A percentile compares a stretch with the other conserved stretches of the same genome.
phyloP scores from a whole-genome alignment of 2,797 vertebrate species.

The Agapornis canus region DNA sequence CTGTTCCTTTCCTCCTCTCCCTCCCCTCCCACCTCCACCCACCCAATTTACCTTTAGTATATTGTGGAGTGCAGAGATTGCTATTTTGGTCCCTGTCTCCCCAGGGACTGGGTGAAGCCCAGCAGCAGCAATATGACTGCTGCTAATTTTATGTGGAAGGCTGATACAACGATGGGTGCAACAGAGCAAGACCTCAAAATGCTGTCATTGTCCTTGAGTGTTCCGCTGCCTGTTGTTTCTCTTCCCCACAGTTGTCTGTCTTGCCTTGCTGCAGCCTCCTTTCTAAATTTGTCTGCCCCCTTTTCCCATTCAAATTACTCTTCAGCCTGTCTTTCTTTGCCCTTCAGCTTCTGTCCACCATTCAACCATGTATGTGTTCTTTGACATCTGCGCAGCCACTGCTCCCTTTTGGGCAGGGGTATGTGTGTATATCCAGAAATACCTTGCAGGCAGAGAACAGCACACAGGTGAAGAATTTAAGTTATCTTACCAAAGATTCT shows the following conservation, averaged over 20 bases:
- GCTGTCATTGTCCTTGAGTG: background rate
- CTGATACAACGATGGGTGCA: background rate
- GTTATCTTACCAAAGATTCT: background rate
- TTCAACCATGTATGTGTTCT: background rate
- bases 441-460: background rate
- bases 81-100: background rate
- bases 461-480: background rate
- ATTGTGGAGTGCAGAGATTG: background rate
- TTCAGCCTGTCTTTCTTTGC: background rate
- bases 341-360: background rate
- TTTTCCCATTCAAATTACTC: background rate
- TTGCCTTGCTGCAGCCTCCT: background rate
- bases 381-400: background rate
- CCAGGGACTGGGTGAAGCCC: background rate
- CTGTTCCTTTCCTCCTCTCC: background rate
- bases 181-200: background rate
- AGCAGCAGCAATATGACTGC: background rate
- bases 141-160: background rate
- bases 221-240: background rate
- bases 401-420: background rate
- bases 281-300: background rate
- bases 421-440: background rate
- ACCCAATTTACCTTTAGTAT: fast-evolving
- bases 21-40: background rate
- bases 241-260: background rate